Evolutionary conservation across 2,888 invertebrate species (phyloP), one percentile per base, ranked within the genome.

Genomic region (Stegophylla sp.): DNA sequence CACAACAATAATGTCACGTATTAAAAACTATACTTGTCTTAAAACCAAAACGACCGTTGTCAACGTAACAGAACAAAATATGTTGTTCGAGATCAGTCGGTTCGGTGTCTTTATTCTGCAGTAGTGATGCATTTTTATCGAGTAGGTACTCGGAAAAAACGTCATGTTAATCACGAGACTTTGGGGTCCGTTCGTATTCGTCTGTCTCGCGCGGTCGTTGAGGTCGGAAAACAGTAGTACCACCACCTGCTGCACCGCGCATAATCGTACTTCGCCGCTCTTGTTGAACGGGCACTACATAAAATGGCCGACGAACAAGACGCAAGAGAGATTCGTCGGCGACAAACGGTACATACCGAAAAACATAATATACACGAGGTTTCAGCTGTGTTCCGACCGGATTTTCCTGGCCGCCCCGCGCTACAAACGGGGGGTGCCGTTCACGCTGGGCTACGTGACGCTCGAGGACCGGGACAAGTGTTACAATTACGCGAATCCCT

Each of bases 321-420:
- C 10, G 7, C 48, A 51, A 63, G 15, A 63, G 20, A 48, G 15
- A 48, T 74, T 34, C 20, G 20, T 15, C 48, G 13, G 4, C 28
- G 34, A 63, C 12, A 63, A 74, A 63, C 63, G 45, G 9, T 63
- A 13, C 15, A 34, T 63, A 28, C 63, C 74, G 17, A 28, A 34
- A 63, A 74, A 74, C 20, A 34, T 74, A 13, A 74, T 74, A 7
- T 74, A 74, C 48, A 74, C 45, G 13, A 74, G 74, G 26, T 74
- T 74, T n/a, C 63, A 74, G 28, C 4, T 74, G 48, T 51, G 51
- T 17, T 28, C 48, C 7, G 48, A 63, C 9, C 26, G n/a, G 3
- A 23, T 48, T 1, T 74, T 61, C 28, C 17, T 74, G 26, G 28
- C 20, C 3, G 43, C 73, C 3, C 73, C 73, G 2, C 73, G 73